Evolutionary conservation across 2,113 vertebrate species (phyloP).

Genomic region (Sminthopsis crassicaudata): DNA sequence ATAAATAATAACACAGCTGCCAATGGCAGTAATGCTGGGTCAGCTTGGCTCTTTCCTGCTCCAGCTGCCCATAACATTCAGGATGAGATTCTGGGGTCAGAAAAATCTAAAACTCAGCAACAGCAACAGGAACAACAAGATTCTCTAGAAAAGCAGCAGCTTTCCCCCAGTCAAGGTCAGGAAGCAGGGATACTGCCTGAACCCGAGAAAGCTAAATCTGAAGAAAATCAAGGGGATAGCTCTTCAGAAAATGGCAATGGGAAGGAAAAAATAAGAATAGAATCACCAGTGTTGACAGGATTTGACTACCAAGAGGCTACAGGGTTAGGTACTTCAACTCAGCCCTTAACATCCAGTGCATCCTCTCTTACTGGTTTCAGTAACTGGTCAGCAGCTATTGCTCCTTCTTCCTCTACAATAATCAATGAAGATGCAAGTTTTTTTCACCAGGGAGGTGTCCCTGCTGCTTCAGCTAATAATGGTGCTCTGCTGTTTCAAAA

Average conservation of each 20-base stretch:
- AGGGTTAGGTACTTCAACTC: constrained; percentile 93
- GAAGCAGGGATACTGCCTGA: constrained; percentile 94
- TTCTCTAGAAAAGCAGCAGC: constrained; percentile 95
- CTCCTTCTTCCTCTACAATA: constrained; percentile 95
- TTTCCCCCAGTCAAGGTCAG: constrained; percentile 93
- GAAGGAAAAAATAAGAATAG: constrained; percentile 96
- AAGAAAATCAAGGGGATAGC: constrained; percentile 92
- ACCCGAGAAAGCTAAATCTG: constrained; percentile 90
- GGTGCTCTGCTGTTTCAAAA: constrained; percentile 98
- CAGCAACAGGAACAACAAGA: constrained; percentile 95
- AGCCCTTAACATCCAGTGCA: constrained; percentile 93
- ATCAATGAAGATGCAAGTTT: constrained; percentile 98
- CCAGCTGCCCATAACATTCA: constrained; percentile 97
- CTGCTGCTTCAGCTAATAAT: constrained; percentile 93
- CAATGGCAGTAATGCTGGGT: constrained; percentile 95
- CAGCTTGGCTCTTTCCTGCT: constrained; percentile 98
- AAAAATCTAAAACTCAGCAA: constrained; percentile 95
- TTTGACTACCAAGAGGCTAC: constrained; percentile 98
- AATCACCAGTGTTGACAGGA: constrained; percentile 94
- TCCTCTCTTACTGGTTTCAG: constrained; percentile 97
- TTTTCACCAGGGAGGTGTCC: constrained; percentile 93
- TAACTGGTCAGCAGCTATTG: constrained; percentile 98
- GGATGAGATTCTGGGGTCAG: constrained; percentile 98
- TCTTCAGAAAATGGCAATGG: constrained; percentile 91
- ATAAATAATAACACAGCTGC: constrained; percentile 97